These are phyloP conservation scores for Danaus plexippus DNA, from an alignment of 1,140 invertebrate species.

Conservation along the genomic window DNA sequence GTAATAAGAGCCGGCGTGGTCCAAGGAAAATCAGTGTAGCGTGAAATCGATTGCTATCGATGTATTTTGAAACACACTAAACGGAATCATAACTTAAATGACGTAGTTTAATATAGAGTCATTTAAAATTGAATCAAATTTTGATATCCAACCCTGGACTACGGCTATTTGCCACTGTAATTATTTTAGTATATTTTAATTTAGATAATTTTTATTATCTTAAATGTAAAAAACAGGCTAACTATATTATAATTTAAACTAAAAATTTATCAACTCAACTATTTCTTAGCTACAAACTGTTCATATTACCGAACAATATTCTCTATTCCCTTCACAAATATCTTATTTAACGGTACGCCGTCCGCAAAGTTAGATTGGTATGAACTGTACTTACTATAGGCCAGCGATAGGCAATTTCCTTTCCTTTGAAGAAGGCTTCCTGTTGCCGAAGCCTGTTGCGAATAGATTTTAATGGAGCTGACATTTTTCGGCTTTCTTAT, in stretches of 20 bases:
- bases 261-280: too few relatives aligned
- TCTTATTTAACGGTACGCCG: constrained; percentile 36
- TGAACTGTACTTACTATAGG: constrained; percentile 43
- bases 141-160: too few relatives aligned
- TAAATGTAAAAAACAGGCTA: too few relatives aligned
- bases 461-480: constrained; percentile 41
- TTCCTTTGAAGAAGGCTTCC: constrained; percentile 46
- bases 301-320: too few relatives aligned
- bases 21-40: too few relatives aligned
- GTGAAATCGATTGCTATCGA: constrained; percentile 10
- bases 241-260: too few relatives aligned
- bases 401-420: constrained; percentile 60
- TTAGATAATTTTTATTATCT: too few relatives aligned
- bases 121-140: too few relatives aligned
- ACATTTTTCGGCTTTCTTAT: constrained; percentile 19
- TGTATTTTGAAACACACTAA: constrained; percentile 16
- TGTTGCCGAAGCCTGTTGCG: constrained; percentile 32
- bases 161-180: too few relatives aligned
- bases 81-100: constrained; percentile 29
- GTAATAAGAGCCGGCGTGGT: too few relatives aligned
- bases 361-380: constrained; percentile 48
- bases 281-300: too few relatives aligned
- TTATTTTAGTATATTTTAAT: too few relatives aligned
- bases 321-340: constrained; percentile 23
- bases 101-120: constrained; percentile 9